Evolutionary conservation across 2,797 vertebrate species (phyloP), one percentile per base, ranked within the genome.

Genomic region (Girardinus metallicus): DNA sequence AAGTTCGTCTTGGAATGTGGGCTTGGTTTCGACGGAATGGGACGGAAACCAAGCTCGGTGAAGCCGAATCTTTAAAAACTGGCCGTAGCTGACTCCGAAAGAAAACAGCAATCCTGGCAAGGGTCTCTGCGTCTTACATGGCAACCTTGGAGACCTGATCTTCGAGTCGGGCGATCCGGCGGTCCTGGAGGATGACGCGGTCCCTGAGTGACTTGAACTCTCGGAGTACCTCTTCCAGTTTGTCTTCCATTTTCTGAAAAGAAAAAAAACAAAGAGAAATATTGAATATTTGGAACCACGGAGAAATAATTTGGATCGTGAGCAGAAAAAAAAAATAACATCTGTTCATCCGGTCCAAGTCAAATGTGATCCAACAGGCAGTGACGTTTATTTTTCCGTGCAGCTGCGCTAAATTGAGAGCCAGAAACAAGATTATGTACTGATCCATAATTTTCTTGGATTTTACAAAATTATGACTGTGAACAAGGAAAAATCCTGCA

Each of bases 191-290:
- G 95, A 96, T 96, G 94, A 99, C 97, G 1, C 96, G 97, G 93
- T 99, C 98, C 95, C 97, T 97, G 93, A 99, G 98, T 62, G 96
- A 97, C 93, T 97, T 98, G 91, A 99, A 96, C 96, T 99, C 98
- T 93, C 97, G 96, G 88, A 99, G 95, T 79, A 99, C 96, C 95
- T 99, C 98, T 68, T 99, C 98, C 97, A 99, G 93, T 94, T 98
- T 99, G 88, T 97, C 97, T 91, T 99, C 98, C 11, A 96, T 98
- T 95, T 98, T 97, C 98, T 99, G 92, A 31, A 31, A 31, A 34
- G 70, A 86, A 43, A 10, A 74, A 71, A 13, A 44, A 29, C n/a
- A 3, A 62, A 18, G 31, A 62, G 31, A 9, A 62, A 62, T 34
- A 16, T 34, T 34, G 29, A 34, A 16, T 5, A 34, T 62, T 34